These are phyloP conservation scores for Octomys mimax DNA, from an alignment of 2,797 vertebrate species.

Conservation along the genomic window DNA sequence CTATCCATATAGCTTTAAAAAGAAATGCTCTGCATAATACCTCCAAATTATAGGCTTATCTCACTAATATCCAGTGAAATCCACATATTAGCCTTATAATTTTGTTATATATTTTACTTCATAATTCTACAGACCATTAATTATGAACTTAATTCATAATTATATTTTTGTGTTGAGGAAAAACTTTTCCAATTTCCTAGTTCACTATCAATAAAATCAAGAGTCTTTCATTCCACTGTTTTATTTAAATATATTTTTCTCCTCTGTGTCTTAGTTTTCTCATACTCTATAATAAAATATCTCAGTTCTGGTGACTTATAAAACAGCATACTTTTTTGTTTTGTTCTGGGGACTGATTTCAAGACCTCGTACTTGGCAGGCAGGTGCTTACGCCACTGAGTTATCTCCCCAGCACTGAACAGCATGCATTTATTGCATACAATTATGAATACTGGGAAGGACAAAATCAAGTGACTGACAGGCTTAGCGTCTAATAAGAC, in stretches of 20 bases:
- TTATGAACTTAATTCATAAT: neutral
- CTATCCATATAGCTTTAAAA: neutral
- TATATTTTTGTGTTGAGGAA: neutral
- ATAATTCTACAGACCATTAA: neutral
- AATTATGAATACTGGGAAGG: neutral
- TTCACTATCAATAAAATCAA: neutral
- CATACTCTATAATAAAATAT: neutral
- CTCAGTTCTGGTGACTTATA: neutral
- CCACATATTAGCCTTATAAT: neutral
- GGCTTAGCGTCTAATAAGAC: neutral
- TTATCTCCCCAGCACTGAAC: too few relatives aligned
- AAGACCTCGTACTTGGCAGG: too few relatives aligned
- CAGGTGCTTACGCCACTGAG: too few relatives aligned
- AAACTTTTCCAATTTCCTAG: neutral
- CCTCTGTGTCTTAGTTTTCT: neutral
- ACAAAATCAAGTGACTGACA: neutral
- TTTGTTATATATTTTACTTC: neutral
- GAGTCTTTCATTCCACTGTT: neutral
- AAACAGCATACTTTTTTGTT: neutral
- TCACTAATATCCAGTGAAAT: neutral
- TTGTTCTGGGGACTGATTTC: too few relatives aligned
- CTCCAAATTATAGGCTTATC: neutral
- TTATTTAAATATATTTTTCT: neutral
- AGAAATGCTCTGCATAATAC: neutral
- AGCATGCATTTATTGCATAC: neutral